These are phyloP conservation scores for Staurois parvus DNA, from an alignment of 2,797 vertebrate genomes.

Conservation along the genomic window DNA sequence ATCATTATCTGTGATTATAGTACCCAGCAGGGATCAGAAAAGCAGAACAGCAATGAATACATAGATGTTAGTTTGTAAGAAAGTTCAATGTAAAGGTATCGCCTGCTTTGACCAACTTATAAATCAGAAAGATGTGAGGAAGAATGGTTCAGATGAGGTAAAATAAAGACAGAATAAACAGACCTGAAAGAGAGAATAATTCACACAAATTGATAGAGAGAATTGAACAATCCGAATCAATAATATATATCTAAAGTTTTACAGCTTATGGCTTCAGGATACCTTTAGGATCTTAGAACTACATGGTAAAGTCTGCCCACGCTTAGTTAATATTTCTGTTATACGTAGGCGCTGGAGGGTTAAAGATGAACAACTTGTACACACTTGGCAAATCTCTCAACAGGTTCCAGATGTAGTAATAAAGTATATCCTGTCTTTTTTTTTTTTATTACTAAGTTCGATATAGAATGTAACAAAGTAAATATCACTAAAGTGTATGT, in stretches of 20 bases:
- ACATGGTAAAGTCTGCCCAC: too few species aligned
- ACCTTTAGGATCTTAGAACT: background rate
- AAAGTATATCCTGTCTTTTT: too few species aligned
- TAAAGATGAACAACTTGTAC: too few species aligned
- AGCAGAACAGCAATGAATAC: background rate
- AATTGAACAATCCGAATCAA: background rate
- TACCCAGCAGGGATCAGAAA: slow-evolving; percentile 15
- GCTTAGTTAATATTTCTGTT: too few species aligned
- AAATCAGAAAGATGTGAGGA: background rate
- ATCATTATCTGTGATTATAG: slow-evolving; percentile 27
- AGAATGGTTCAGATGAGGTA: background rate
- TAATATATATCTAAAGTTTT: background rate
- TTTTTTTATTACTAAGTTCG: too few species aligned
- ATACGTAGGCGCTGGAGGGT: too few species aligned
- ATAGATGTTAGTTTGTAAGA: background rate
- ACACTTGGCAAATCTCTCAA: too few species aligned
- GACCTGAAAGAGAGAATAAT: background rate
- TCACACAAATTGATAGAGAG: background rate
- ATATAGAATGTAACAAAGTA: too few species aligned
- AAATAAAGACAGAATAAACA: background rate
- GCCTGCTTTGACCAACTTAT: background rate
- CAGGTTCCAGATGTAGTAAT: too few species aligned
- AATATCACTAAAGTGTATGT: too few species aligned
- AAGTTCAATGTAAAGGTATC: background rate
- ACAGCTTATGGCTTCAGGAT: background rate